A percentile compares a stretch with the other conserved stretches of the same genome.
Conservation (phyloP, 2,113 vertebrate genomes). For the Percopsis transmontana region DNA sequence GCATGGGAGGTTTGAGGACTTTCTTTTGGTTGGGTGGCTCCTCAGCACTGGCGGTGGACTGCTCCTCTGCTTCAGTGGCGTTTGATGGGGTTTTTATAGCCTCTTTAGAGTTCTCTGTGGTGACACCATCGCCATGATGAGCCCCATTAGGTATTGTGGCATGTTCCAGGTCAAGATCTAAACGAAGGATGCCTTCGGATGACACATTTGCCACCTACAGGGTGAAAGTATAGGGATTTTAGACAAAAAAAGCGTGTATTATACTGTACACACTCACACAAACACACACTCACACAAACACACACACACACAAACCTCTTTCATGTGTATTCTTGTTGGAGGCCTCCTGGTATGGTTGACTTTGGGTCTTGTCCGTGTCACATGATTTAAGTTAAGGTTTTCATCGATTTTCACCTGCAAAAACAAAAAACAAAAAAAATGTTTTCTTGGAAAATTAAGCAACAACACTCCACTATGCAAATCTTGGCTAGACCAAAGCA, state of each 20-base stretch:
- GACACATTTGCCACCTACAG: constrained; percentile 83
- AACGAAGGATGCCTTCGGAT: constrained; percentile 84
- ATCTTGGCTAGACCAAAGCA: neutral
- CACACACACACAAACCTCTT: constrained; percentile 80
- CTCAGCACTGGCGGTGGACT: constrained; percentile 3
- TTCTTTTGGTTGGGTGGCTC: constrained; percentile 68
- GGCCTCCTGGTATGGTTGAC: constrained; percentile 84
- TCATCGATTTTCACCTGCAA: constrained; percentile 88
- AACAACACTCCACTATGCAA: neutral
- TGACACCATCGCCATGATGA: constrained; percentile 41
- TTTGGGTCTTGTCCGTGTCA: constrained; percentile 88
- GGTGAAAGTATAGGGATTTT: neutral
- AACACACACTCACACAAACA: constrained; percentile 2
- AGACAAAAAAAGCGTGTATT: neutral
- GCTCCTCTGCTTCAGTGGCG: constrained; percentile 39
- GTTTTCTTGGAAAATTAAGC: neutral
- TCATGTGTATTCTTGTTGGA: constrained; percentile 91
- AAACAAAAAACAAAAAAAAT: constrained; percentile 2
- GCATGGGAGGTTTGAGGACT: constrained; percentile 72
- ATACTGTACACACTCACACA: constrained; percentile 12
- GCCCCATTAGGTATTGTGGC: constrained; percentile 73
- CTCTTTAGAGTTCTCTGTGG: constrained; percentile 24
- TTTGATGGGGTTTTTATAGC: constrained; percentile 63
- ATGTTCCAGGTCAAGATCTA: constrained; percentile 84
- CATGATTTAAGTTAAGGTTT: constrained; percentile 86